These are phyloP conservation scores for Tapirus indicus DNA, from an alignment of 2,797 vertebrate species.

Conservation along the genomic window DNA sequence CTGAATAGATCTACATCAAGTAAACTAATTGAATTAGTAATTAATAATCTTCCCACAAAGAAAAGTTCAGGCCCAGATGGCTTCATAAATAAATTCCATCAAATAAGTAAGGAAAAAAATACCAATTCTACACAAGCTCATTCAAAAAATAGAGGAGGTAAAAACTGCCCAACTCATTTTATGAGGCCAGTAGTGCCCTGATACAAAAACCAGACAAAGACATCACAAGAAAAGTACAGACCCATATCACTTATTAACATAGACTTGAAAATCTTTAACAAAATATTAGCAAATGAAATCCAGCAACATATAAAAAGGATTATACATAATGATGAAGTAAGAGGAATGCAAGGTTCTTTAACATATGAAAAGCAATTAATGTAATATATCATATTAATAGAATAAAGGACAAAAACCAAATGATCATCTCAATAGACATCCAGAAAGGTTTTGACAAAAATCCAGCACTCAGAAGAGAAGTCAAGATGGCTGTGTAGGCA, in stretches of 20 bases:
- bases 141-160: neutral
- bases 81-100: neutral
- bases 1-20: neutral
- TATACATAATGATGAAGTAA: neutral
- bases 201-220: neutral
- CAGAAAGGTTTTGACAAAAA: neutral
- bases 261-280: neutral
- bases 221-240: neutral
- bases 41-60: conserved; percentile 25
- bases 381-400: neutral
- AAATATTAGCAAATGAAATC: neutral
- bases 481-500: no score
- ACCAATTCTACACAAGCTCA: neutral
- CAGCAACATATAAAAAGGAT: neutral
- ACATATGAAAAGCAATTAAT: neutral
- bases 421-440: neutral
- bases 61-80: neutral
- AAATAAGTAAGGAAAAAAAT: conserved; percentile 11
- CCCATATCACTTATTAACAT: neutral
- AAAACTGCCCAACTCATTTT: neutral
- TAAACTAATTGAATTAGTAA: neutral
- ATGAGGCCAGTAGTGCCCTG: neutral
- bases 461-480: neutral
- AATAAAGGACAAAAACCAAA: neutral
- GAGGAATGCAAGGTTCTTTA: neutral